These are phyloP conservation scores for Campylomormyrus tamandua DNA, from an alignment of 2,113 vertebrate species.

Conservation along the genomic window DNA sequence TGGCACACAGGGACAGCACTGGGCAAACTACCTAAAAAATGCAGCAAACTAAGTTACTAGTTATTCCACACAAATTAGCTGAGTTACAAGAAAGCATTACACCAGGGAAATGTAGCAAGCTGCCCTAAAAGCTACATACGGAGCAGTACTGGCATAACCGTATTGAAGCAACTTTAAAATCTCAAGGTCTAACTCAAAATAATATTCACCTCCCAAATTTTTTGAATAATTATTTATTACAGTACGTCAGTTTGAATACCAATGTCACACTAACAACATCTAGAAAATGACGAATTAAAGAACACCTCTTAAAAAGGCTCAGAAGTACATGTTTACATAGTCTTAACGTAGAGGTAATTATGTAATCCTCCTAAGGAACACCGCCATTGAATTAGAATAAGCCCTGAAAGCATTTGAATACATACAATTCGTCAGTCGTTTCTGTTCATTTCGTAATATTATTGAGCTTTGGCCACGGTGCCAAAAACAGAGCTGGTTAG, in stretches of 20 bases:
- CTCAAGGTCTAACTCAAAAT: neutral
- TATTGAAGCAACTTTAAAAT: neutral
- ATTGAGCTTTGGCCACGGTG: neutral
- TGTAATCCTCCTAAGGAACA: neutral
- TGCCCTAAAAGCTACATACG: neutral
- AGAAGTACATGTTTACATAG: neutral
- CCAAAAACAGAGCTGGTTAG: neutral
- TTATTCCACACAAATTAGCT: neutral
- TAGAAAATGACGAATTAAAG: neutral
- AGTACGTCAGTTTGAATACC: neutral
- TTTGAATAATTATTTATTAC: neutral
- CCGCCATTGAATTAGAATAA: neutral
- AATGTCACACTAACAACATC: neutral
- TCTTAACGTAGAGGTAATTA: neutral
- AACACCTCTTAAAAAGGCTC: neutral
- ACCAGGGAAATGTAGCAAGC: neutral
- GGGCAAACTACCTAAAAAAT: neutral
- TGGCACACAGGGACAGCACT: slow-evolving; percentile 40
- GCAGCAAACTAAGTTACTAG: neutral
- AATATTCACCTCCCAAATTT: neutral
- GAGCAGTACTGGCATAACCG: neutral
- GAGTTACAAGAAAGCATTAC: neutral
- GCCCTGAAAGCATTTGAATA: neutral
- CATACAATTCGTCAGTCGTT: neutral
- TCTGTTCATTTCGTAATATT: neutral